These are phyloP conservation scores for Sinelater perroti DNA, from an alignment of 2,888 invertebrate species.

Conservation along the genomic window DNA sequence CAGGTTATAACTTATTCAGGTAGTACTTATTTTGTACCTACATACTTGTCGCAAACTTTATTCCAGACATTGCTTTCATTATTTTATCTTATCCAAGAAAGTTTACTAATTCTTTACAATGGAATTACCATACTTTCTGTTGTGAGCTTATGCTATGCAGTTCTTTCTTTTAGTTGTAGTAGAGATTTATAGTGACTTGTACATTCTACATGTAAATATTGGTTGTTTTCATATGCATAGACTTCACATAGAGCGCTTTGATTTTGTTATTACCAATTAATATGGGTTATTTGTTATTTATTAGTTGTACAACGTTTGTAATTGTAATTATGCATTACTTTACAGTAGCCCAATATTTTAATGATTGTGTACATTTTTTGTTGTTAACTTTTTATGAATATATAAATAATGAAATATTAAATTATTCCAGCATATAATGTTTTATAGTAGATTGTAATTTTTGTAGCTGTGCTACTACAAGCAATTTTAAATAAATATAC, in stretches of 20 bases:
- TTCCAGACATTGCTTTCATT: too few species aligned
- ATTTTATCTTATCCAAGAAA: conserved; percentile 5
- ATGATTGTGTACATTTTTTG: conserved; percentile 57
- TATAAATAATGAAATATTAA: conserved; percentile 48
- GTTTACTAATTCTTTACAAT: conserved; percentile 20
- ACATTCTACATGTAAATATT: conserved; percentile 55
- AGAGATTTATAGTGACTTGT: conserved; percentile 49
- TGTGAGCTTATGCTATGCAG: conserved; percentile 15
- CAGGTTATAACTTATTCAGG: conserved; percentile 23
- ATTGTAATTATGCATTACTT: conserved; percentile 50
- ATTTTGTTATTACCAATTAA: conserved; percentile 46
- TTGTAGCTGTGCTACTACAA: conserved; percentile 58
- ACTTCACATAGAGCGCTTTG: conserved; percentile 42
- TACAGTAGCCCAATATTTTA: conserved; percentile 45
- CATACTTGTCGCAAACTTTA: conserved; percentile 19
- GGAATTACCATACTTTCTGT: conserved; percentile 10
- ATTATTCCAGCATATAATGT: conserved; percentile 56
- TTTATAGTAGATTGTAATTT: conserved; percentile 56
- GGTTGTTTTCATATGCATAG: conserved; percentile 42
- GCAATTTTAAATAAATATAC: conserved; percentile 54
- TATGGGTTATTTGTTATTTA: conserved; percentile 48
- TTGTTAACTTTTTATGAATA: conserved; percentile 51
- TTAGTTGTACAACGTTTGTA: conserved; percentile 46
- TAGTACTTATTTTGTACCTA: conserved; percentile 28
- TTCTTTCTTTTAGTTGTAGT: conserved; percentile 14